A percentile compares a stretch with the other conserved stretches of the same genome.
Evolutionary conservation across 1,140 invertebrate genomes (phyloP).

Genomic region (Drosophila micromelanica): DNA sequence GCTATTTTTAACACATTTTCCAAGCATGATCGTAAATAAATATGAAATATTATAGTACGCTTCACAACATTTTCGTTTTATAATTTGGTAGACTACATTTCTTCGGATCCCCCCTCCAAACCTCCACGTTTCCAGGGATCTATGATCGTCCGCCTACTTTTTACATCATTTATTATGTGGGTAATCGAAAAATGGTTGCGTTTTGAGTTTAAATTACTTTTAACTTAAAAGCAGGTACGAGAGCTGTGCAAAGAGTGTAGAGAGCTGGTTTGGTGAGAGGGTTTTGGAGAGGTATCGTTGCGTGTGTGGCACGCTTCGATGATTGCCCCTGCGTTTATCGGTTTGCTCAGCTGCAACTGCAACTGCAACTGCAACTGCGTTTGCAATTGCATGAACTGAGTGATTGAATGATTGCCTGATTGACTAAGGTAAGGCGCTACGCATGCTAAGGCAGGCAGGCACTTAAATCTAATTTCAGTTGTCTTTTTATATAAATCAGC

Average conservation of each 20-base stretch:
- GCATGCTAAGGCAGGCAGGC: conserved; percentile 5
- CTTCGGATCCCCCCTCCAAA: conserved; percentile 15
- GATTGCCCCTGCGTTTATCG: conserved; percentile 59
- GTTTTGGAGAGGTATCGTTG: conserved; percentile 28
- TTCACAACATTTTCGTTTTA: conserved; percentile 36
- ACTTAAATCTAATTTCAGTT: conserved; percentile 19
- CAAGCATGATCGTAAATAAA: conserved; percentile 21
- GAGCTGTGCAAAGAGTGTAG: background rate
- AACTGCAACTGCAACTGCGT: conserved; percentile 43
- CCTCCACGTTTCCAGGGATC: background rate
- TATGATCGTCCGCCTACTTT: conserved; percentile 52
- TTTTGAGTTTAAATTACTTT: conserved; percentile 51
- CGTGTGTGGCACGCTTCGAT: conserved; percentile 67
- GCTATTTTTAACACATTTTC: conserved; percentile 35
- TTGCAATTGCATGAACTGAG: conserved; percentile 53
- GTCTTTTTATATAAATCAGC: background rate
- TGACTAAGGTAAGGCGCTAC: conserved; percentile 29
- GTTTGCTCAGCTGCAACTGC: conserved; percentile 61
- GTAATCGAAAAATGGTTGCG: conserved; percentile 53
- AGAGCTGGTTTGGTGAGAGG: background rate
- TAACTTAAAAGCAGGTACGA: conserved; percentile 21
- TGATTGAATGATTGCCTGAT: conserved; percentile 30
- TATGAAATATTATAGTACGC: conserved; percentile 31
- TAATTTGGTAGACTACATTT: conserved; percentile 47
- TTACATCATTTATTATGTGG: conserved; percentile 79